phyloP scores from a whole-genome alignment of 2,888 invertebrate species.

The Drosophila barbarae region DNA sequence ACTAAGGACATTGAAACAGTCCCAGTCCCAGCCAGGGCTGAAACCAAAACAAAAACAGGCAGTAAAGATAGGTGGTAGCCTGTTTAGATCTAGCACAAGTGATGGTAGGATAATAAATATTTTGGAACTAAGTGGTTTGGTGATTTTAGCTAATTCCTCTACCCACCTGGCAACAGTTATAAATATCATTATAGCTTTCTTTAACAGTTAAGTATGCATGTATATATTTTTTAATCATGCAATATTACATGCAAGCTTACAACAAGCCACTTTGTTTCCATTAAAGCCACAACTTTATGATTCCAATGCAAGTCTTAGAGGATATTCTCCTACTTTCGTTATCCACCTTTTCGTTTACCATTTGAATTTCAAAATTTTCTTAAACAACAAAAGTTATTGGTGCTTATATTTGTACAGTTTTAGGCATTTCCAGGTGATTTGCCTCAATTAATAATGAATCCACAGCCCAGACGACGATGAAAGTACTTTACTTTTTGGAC shows the following conservation, averaged over 20 bases:
- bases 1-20: neutral
- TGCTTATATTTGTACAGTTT: neutral
- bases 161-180: neutral
- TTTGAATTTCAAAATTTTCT: neutral
- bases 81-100: neutral
- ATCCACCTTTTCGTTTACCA: neutral
- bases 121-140: neutral
- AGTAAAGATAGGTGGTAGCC: neutral
- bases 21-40: neutral
- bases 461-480: neutral
- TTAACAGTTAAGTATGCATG: too few relatives aligned
- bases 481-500: neutral
- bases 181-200: neutral
- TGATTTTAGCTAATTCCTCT: neutral
- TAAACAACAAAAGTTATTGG: neutral
- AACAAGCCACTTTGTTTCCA: too few relatives aligned
- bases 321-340: neutral
- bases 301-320: neutral
- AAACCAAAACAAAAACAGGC: neutral
- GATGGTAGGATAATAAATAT: neutral
- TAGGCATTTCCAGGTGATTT: neutral
- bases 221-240: neutral
- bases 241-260: too few relatives aligned
- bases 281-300: neutral
- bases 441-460: conserved; percentile 12